Evolutionary conservation across 2,888 invertebrate species (phyloP).

Genomic region (Tipula confusa): DNA sequence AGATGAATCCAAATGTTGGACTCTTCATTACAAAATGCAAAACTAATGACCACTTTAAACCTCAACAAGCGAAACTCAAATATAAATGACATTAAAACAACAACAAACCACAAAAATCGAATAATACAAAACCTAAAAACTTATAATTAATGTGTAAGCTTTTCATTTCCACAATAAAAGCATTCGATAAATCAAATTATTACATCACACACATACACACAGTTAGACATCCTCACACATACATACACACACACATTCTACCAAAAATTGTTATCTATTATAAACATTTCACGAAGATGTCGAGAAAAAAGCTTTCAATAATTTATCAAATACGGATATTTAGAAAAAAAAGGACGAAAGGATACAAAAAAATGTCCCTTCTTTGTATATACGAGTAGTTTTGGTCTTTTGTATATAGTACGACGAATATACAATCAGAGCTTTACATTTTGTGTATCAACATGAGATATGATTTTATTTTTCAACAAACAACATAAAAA

Average conservation of each 20-base stretch:
- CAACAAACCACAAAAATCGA: not conserved
- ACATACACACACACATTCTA: too few relatives aligned
- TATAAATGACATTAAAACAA: not conserved
- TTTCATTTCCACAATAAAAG: not conserved
- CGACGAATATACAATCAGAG: not conserved
- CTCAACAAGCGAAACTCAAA: not conserved
- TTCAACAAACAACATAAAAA: not conserved
- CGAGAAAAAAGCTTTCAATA: not conserved
- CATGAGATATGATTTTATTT: not conserved
- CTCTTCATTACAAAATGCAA: too few relatives aligned
- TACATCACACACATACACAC: not conserved
- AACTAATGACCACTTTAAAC: too few relatives aligned
- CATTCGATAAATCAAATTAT: constrained; percentile 14
- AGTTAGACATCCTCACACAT: too few relatives aligned
- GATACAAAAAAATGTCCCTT: not conserved
- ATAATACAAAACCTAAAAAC: not conserved
- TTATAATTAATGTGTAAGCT: not conserved
- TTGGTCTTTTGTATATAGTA: too few relatives aligned
- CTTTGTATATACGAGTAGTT: not conserved
- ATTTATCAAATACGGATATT: not conserved
- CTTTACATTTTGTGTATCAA: not conserved
- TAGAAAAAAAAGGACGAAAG: not conserved
- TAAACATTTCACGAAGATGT: not conserved
- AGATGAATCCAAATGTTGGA: too few relatives aligned
- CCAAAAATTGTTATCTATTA: not conserved